phyloP scores from a whole-genome alignment of 2,888 invertebrate species.

The Clistopyga incitator region DNA sequence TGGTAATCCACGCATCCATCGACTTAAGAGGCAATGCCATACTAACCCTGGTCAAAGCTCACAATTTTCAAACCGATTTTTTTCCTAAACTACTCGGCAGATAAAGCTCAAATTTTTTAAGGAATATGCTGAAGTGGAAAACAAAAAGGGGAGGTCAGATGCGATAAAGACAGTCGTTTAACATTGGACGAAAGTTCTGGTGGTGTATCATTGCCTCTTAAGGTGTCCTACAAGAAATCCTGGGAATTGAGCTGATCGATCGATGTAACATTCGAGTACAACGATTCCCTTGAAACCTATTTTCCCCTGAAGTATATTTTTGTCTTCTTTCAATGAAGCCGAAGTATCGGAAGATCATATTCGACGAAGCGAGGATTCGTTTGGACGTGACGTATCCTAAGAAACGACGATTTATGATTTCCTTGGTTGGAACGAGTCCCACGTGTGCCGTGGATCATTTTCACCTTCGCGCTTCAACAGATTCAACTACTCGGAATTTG shows the following conservation, averaged over 20 bases:
- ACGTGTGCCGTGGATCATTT: conserved; percentile 28
- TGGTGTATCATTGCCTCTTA: not conserved
- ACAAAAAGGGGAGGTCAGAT: too few relatives aligned
- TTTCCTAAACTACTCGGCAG: too few relatives aligned
- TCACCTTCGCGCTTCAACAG: not conserved
- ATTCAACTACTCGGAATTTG: not conserved
- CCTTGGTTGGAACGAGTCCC: not conserved
- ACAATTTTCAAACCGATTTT: too few relatives aligned
- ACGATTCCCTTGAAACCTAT: conserved; percentile 6
- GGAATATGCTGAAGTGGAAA: too few relatives aligned
- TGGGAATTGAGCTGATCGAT: not conserved
- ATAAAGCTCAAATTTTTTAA: too few relatives aligned
- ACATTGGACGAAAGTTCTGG: too few relatives aligned
- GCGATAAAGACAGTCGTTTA: too few relatives aligned
- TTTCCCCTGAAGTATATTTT: too few relatives aligned
- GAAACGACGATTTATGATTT: conserved; percentile 17
- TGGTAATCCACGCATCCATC: not conserved
- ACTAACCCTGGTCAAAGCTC: too few relatives aligned
- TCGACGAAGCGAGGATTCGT: not conserved
- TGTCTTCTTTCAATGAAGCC: not conserved
- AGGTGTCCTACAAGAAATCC: conserved; percentile 9
- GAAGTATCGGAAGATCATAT: not conserved
- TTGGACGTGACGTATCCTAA: conserved; percentile 1
- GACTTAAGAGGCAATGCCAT: too few relatives aligned
- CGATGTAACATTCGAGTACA: not conserved